phyloP scores from a whole-genome alignment of 2,888 invertebrate genomes.

The Drosophila demipolita region DNA sequence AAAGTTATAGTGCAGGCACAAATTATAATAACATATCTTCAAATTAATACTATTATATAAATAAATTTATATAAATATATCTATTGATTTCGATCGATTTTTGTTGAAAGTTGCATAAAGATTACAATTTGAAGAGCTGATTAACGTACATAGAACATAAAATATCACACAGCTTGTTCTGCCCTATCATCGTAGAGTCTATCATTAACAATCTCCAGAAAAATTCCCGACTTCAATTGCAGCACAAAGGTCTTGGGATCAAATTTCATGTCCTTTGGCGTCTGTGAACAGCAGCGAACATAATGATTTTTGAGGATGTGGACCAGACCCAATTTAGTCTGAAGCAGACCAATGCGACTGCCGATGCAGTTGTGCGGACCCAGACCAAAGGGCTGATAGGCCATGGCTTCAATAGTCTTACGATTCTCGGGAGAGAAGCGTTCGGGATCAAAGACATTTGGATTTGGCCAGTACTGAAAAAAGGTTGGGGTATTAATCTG shows the following conservation, averaged over 20 bases:
- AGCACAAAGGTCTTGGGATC: slow-evolving; percentile 79
- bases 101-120: no score
- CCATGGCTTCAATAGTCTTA: slow-evolving; percentile 67
- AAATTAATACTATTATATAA: no score
- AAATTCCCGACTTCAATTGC: slow-evolving; percentile 71
- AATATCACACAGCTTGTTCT: not conserved
- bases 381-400: slow-evolving; percentile 81
- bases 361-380: slow-evolving; percentile 84
- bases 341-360: slow-evolving; percentile 82
- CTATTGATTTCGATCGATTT: no score
- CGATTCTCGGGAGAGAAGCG: slow-evolving; percentile 81
- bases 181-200: slow-evolving; percentile 58
- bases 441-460: slow-evolving; percentile 82
- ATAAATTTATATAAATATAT: no score
- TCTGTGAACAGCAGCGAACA: slow-evolving; percentile 70
- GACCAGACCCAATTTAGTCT: slow-evolving; percentile 81
- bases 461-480: slow-evolving; percentile 81
- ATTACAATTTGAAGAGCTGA: no score
- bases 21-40: no score
- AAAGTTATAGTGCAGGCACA: no score
- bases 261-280: slow-evolving; percentile 71
- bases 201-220: slow-evolving; percentile 79
- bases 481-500: not conserved
- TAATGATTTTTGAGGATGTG: slow-evolving; percentile 82
- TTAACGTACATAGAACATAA: not conserved